Conservation (phyloP, 2,113 vertebrate genomes). For the Bothrops jararaca region DNA sequence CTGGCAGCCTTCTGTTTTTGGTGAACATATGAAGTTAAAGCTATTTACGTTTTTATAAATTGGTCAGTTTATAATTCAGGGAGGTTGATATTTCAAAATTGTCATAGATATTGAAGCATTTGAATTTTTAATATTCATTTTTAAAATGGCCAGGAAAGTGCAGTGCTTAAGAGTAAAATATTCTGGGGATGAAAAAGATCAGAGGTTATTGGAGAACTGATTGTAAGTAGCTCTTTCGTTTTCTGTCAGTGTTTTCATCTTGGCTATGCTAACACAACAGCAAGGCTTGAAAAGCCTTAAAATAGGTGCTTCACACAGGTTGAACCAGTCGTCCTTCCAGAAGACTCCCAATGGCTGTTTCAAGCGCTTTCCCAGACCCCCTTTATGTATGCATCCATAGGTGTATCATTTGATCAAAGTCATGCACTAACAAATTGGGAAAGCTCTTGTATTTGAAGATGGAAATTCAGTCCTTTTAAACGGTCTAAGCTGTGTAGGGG, state of each 20-base stretch:
- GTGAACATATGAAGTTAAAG: neutral
- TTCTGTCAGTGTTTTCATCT: neutral
- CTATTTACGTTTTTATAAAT: neutral
- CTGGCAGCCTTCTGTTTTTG: neutral
- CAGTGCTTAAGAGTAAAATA: neutral
- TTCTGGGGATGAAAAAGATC: neutral
- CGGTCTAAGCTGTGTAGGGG: neutral
- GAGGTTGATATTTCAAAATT: accelerated
- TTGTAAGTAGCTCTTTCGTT: neutral
- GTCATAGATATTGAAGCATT: accelerated
- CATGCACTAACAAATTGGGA: neutral
- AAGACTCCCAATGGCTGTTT: neutral
- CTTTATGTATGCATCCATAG: neutral
- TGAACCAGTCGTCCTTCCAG: neutral
- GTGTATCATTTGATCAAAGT: neutral
- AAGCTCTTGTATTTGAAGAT: neutral
- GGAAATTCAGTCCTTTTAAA: neutral
- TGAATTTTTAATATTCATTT: neutral
- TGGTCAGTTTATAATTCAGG: accelerated
- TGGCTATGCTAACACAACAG: neutral
- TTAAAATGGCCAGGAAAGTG: neutral
- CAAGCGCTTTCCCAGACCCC: neutral
- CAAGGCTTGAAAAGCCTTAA: neutral
- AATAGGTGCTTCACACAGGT: neutral
- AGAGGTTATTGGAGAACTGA: neutral